Percentiles rank a stretch among this genome's conserved stretches.
Conservation (phyloP, 2,113 vertebrate species). For the Clinocottus analis region DNA sequence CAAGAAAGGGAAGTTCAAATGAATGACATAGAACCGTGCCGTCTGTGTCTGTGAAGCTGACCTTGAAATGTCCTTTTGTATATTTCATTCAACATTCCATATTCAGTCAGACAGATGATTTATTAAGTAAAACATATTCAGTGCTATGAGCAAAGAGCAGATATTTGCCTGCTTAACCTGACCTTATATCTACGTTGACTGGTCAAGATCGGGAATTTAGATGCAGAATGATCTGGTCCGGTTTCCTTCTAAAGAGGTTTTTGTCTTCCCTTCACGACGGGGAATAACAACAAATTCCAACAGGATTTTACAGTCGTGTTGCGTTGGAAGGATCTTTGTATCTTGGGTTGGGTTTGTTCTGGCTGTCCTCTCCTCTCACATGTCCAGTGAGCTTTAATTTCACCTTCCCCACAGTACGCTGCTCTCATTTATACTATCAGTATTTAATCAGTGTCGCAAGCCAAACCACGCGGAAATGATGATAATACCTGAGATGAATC, state of each 20-base stretch:
- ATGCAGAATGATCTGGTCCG: neutral
- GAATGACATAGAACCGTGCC: neutral
- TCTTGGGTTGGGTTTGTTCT: neutral
- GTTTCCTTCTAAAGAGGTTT: neutral
- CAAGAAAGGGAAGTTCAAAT: neutral
- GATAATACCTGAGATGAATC: slow-evolving; percentile 53
- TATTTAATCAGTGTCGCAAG: slow-evolving; percentile 34
- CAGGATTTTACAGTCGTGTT: neutral
- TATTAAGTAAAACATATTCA: slow-evolving; percentile 4
- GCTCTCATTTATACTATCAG: neutral
- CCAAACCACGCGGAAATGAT: slow-evolving; percentile 22
- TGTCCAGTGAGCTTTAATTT: slow-evolving; percentile 4
- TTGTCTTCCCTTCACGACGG: neutral
- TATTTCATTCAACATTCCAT: neutral
- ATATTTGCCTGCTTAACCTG: neutral
- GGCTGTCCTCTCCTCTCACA: neutral
- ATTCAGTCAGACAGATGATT: slow-evolving; percentile 11
- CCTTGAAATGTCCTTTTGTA: neutral
- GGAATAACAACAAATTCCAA: neutral
- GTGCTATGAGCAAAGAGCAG: neutral
- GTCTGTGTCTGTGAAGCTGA: neutral
- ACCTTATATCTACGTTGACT: neutral
- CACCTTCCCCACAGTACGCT: neutral
- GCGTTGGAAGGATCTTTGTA: neutral
- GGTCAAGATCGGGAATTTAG: neutral